Conservation (phyloP, 1,140 invertebrate genomes). For the Oedothorax gibbosus region DNA sequence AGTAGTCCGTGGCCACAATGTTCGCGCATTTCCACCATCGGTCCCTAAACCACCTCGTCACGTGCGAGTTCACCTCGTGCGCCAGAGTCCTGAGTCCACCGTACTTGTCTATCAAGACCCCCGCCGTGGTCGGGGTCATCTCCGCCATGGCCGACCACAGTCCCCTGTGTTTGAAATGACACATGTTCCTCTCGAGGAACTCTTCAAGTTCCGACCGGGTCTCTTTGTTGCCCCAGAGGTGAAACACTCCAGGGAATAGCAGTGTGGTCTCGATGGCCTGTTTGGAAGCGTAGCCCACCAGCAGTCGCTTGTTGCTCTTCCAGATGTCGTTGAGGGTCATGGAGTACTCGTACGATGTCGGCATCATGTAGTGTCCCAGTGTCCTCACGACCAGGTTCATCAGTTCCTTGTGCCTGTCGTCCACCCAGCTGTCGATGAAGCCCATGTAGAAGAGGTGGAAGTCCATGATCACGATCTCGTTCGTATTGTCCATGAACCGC, state of each 20-base stretch:
- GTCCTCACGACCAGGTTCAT: conserved; percentile 70
- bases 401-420: conserved; percentile 70
- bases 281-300: conserved; percentile 72
- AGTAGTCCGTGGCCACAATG: conserved; percentile 82
- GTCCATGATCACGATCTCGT: conserved; percentile 67
- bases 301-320: conserved; percentile 70
- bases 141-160: conserved; percentile 72
- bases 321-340: conserved; percentile 71
- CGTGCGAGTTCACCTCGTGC: conserved; percentile 76
- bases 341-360: conserved; percentile 70
- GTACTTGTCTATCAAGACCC: conserved; percentile 71
- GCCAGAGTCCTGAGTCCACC: conserved; percentile 77
- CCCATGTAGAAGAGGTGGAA: conserved; percentile 67
- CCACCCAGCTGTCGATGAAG: conserved; percentile 64
- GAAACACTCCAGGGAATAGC: conserved; percentile 71
- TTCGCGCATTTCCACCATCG: conserved; percentile 78
- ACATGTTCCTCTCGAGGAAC: conserved; percentile 66
- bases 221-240: conserved; percentile 76
- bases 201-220: conserved; percentile 69
- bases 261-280: conserved; percentile 46
- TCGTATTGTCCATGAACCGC: conserved; percentile 65
- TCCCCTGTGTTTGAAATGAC: conserved; percentile 17
- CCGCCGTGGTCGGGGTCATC: conserved; percentile 80
- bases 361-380: conserved; percentile 70
- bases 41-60: conserved; percentile 76